phyloP scores from a whole-genome alignment of 2,113 vertebrate genomes.

The Perca schrenkii region DNA sequence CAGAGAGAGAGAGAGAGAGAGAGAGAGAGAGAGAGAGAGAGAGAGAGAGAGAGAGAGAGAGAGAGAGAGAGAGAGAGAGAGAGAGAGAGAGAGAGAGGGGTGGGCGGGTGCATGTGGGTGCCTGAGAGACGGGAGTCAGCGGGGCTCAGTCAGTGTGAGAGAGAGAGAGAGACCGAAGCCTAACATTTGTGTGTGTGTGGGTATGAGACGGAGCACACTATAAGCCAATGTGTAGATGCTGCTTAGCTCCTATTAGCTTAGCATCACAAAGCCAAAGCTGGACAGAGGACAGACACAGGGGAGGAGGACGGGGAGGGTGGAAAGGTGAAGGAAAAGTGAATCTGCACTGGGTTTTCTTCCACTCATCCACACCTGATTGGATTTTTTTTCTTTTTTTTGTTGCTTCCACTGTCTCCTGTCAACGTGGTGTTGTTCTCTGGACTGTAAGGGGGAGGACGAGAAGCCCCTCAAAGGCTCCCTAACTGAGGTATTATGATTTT shows the following conservation, averaged over 20 bases:
- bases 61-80: constrained; percentile 56
- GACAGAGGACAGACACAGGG: constrained; percentile 76
- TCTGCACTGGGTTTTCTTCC: constrained; percentile 59
- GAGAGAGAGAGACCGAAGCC: constrained; percentile 52
- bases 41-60: constrained; percentile 49
- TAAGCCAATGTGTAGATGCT: constrained; percentile 76
- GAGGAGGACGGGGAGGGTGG: constrained; percentile 80
- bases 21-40: constrained; percentile 62
- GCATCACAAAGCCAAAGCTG: constrained; percentile 84
- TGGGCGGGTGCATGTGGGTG: constrained; percentile 87
- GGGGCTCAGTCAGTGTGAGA: constrained; percentile 71
- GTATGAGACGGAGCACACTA: constrained; percentile 75
- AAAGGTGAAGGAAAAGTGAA: constrained; percentile 62
- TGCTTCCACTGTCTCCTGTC: constrained; percentile 55
- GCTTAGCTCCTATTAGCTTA: constrained; percentile 87
- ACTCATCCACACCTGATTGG: constrained; percentile 75
- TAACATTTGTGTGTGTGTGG: constrained; percentile 68
- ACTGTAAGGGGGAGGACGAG: constrained; percentile 55
- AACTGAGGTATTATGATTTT: constrained; percentile 77
- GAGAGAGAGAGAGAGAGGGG: constrained; percentile 66
- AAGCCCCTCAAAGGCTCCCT: constrained; percentile 29
- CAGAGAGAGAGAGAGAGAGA: constrained; percentile 51
- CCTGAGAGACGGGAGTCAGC: constrained; percentile 82
- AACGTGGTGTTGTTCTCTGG: constrained; percentile 58
- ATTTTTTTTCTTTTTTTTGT: constrained; percentile 47